A percentile compares a stretch with the other conserved stretches of the same genome.
Conservation (phyloP, 2,888 invertebrate species). For the Phyllotreta cruciferae region DNA sequence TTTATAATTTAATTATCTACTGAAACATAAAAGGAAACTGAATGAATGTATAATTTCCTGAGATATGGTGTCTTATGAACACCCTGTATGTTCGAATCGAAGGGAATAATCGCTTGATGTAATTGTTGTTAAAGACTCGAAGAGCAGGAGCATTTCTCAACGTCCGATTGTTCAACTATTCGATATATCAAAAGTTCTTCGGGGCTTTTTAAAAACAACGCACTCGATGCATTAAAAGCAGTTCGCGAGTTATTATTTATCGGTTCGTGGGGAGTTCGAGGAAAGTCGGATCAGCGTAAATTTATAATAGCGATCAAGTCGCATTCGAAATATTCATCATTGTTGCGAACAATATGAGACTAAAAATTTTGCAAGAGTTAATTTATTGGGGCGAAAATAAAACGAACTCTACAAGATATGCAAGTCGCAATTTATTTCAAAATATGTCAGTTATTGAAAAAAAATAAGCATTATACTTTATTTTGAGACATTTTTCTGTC, state of each 20-base stretch:
- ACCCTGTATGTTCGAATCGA: no score
- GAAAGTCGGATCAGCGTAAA: background rate
- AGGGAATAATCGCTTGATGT: background rate
- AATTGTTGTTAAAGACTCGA: slow-evolving; percentile 1
- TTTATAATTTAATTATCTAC: no score
- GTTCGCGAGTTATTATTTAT: slow-evolving; percentile 7
- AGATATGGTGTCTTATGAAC: no score
- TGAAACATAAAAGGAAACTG: no score
- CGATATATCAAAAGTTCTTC: slow-evolving; percentile 4
- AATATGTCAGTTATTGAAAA: background rate
- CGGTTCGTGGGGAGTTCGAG: background rate
- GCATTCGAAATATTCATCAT: no score
- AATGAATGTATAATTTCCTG: no score
- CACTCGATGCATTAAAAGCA: background rate
- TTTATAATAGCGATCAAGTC: background rate
- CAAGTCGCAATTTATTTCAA: background rate
- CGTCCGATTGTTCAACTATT: slow-evolving; percentile 9
- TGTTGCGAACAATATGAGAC: no score
- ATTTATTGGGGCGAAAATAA: no score
- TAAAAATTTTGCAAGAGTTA: no score
- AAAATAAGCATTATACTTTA: no score
- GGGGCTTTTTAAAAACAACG: background rate
- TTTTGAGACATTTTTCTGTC: slow-evolving; percentile 19
- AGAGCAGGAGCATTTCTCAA: background rate
- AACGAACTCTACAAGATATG: no score